Percentiles rank a stretch among this genome's conserved stretches.
These are phyloP conservation scores for Sylvicapra grimmia DNA, from an alignment of 2,113 vertebrate genomes.

Conservation along the genomic window DNA sequence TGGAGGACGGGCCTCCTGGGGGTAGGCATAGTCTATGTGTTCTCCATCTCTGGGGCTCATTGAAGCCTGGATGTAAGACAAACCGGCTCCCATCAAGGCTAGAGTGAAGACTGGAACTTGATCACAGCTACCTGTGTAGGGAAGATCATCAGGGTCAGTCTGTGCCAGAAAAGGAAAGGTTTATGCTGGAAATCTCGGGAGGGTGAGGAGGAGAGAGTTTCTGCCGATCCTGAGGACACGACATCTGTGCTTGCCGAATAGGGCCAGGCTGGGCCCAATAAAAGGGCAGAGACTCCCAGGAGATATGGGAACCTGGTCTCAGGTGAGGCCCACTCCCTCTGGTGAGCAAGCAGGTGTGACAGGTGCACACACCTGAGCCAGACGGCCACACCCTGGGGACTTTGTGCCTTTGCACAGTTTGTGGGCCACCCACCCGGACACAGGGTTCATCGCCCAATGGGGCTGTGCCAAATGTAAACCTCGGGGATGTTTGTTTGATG, in stretches of 20 bases:
- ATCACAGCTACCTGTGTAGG: background rate
- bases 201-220: fast-evolving
- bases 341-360: too few species aligned
- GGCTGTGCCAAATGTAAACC: fast-evolving
- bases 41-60: background rate
- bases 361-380: fast-evolving
- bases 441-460: fast-evolving
- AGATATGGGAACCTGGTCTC: fast-evolving
- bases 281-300: background rate
- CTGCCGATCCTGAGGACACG: fast-evolving
- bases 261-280: fast-evolving
- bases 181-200: fast-evolving
- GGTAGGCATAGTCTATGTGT: fast-evolving
- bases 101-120: background rate
- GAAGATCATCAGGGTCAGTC: background rate
- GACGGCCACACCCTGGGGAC: background rate
- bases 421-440: fast-evolving
- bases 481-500: background rate
- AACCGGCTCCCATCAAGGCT: fast-evolving
- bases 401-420: fast-evolving
- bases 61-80: too few species aligned
- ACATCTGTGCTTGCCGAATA: background rate
- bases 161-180: background rate
- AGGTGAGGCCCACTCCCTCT: fast-evolving
- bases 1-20: fast-evolving